A percentile compares a stretch with the other conserved stretches of the same genome.
phyloP scores from a whole-genome alignment of 2,113 vertebrate species.

The Uria lomvia region DNA sequence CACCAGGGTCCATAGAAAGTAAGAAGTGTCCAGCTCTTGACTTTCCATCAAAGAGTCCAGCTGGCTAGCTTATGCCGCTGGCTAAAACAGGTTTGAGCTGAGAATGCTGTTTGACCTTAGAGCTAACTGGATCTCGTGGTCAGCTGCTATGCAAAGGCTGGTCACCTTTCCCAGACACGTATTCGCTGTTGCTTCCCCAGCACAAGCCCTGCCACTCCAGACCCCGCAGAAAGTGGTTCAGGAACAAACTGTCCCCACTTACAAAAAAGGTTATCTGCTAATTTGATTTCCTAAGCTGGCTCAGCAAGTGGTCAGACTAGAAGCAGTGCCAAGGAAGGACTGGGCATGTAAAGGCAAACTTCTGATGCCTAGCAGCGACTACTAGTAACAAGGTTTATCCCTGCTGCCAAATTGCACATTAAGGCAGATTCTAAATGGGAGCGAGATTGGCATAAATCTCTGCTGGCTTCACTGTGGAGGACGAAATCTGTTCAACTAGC shows the following conservation, averaged over 20 bases:
- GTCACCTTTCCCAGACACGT: background rate
- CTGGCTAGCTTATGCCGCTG: background rate
- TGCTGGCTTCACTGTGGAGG: background rate
- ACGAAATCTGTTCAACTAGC: background rate
- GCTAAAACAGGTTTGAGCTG: background rate
- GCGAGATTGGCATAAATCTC: rapidly evolving
- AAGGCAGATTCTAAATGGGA: background rate
- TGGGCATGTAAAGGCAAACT: background rate
- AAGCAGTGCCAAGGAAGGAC: background rate
- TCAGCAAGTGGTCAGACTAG: background rate
- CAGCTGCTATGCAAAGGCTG: background rate
- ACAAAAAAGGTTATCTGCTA: background rate
- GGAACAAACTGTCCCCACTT: background rate
- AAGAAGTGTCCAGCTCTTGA: background rate
- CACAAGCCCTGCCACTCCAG: background rate
- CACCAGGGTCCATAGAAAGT: background rate
- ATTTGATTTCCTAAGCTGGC: background rate
- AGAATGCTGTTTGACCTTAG: background rate
- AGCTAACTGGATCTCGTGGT: background rate
- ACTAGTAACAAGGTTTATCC: background rate
- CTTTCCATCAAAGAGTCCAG: background rate
- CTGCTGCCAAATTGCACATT: background rate
- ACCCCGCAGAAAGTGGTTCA: background rate
- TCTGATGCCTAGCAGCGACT: background rate
- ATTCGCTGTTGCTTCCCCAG: background rate